Percentiles rank a stretch among this genome's conserved stretches.
These are phyloP conservation scores for Hoplostethus atlanticus DNA, from an alignment of 2,797 vertebrate species.

Conservation along the genomic window DNA sequence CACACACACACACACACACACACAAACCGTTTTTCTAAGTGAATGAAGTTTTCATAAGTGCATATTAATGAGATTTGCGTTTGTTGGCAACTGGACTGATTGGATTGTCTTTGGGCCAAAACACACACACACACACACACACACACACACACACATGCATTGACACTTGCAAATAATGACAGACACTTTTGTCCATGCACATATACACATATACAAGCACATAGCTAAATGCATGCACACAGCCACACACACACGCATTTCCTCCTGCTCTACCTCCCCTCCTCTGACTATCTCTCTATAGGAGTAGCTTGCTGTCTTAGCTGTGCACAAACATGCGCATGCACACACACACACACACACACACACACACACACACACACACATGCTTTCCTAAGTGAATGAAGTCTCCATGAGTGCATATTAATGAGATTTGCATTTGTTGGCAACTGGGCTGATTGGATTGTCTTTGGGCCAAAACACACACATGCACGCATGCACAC, in stretches of 20 bases:
- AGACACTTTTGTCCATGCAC: too few relatives aligned
- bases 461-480: constrained; percentile 54
- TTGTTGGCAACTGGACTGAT: constrained; percentile 68
- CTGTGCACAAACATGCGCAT: constrained; percentile 24
- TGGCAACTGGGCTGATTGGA: constrained; percentile 58
- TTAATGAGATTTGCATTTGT: constrained; percentile 76
- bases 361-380: constrained; percentile 12
- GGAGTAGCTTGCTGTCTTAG: constrained; percentile 12
- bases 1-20: not conserved
- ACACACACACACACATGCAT: constrained; percentile 21
- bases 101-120: constrained; percentile 65
- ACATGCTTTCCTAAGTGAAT: constrained; percentile 58
- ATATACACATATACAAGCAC: too few relatives aligned
- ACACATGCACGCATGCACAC: not conserved
- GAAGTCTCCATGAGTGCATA: constrained; percentile 70
- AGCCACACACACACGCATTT: too few relatives aligned
- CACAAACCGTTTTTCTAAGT: constrained; percentile 29
- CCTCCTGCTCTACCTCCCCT: too few relatives aligned
- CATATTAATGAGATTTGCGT: constrained; percentile 78
- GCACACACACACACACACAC: constrained; percentile 27
- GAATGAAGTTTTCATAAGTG: constrained; percentile 64
- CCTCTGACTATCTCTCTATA: too few relatives aligned
- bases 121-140: constrained; percentile 36
- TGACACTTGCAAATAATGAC: too few relatives aligned
- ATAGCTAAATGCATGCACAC: too few relatives aligned